Evolutionary conservation across 2,888 invertebrate species (phyloP).

Genomic region (Papilio protenor): DNA sequence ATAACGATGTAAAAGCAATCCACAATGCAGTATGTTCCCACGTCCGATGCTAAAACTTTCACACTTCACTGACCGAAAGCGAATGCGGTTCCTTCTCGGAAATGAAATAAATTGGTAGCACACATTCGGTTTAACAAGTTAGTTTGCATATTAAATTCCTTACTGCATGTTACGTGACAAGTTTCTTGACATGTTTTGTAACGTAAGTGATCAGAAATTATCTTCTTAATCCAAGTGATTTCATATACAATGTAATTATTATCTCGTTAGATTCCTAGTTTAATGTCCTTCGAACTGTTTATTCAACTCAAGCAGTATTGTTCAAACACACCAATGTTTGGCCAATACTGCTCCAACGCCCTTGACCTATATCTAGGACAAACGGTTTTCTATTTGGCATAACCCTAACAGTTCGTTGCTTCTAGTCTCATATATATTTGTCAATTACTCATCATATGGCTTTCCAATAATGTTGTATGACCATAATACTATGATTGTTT

Average conservation of each 20-base stretch:
- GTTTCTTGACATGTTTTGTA: neutral
- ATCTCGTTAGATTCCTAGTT: neutral
- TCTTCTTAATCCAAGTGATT: too few species aligned
- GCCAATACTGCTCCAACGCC: neutral
- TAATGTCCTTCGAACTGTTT: neutral
- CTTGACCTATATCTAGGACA: neutral
- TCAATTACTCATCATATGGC: neutral
- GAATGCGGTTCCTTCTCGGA: conserved; percentile 38
- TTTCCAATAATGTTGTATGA: neutral
- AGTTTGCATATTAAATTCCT: conserved; percentile 32
- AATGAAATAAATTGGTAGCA: conserved; percentile 41
- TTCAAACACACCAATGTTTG: neutral
- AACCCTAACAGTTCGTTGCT: neutral
- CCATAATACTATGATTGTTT: neutral
- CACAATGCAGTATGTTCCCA: conserved; percentile 23
- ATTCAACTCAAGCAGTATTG: neutral
- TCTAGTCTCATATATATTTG: neutral
- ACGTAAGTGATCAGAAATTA: too few species aligned
- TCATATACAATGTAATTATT: neutral
- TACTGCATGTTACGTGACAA: neutral
- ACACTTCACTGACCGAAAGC: conserved; percentile 38
- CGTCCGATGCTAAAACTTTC: conserved; percentile 39
- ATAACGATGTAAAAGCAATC: conserved; percentile 7
- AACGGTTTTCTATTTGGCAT: neutral
- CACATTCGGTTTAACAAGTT: conserved; percentile 37